Base-by-base conservation (phyloP, 2,888 invertebrate genomes). In the Polymixis lichenea region DNA sequence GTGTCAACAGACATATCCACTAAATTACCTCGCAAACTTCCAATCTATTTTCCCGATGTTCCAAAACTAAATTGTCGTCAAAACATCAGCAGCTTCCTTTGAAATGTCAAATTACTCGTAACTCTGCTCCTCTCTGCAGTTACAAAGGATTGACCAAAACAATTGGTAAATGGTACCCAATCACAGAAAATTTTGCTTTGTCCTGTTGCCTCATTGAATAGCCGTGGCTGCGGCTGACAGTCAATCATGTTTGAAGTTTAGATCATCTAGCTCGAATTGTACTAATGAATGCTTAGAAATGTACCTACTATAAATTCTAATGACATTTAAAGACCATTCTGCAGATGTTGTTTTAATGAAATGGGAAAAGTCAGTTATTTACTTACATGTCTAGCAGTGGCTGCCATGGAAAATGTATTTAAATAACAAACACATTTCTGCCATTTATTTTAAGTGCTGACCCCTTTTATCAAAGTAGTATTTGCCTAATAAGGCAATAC, bases 121-220 rank as follows among this genome's bases (percentile, higher is more conserved):
- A 69, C 58, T 72, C 60, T 38, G 32, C 51, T 46, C 17, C 22
- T 32, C 8, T 22, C 56, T 43, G n/a, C n/a, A 60, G 19, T 61
- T 13, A 58, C 83, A 77, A 77, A 60, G n/a, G 58, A 9, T 19
- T 70, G 83, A 25, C n/a, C 73, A 65, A 73, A 77, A 77, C 64
- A 65, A 65, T 82, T 55, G 65, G 32, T 66, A 74, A 69, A 68
- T 70, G 70, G 68, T 55, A 61, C 25, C 53, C 78, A 74, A 83
- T 75, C 74, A 75, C 46, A 73, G 71, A 61, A 60, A 62, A 64
- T 60, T 85, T 74, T 8, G 74, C 74, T 74, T 83, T 83, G 78
- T 83, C 28, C 28, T 28, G 11, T 15, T 15, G 28, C 19, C 64
- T 71, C 67, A 70, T 77, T 69, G 71, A 68, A 25, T 53, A 32